Percentiles rank a stretch among this genome's conserved stretches.
Conservation (phyloP, 1,140 invertebrate genomes). For the Chymomyza costata region DNA sequence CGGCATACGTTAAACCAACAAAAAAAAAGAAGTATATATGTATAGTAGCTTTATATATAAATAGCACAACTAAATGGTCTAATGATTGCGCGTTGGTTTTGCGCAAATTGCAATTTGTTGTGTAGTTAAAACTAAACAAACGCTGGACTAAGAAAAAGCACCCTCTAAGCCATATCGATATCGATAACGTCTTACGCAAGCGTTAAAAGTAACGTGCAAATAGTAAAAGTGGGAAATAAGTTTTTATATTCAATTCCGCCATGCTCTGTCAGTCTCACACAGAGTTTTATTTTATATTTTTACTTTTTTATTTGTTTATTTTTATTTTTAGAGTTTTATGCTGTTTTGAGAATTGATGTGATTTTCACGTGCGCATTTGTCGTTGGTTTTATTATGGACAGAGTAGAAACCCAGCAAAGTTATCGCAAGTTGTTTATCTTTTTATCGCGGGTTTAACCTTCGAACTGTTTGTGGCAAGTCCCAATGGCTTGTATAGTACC, state of each 20-base stretch:
- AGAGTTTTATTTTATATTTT: slow-evolving; percentile 3
- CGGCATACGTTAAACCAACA: slow-evolving; percentile 2
- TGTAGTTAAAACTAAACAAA: slow-evolving; percentile 47
- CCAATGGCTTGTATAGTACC: too few species aligned
- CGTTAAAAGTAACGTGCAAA: slow-evolving; percentile 47
- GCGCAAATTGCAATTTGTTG: slow-evolving; percentile 36
- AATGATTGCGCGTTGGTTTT: slow-evolving; percentile 43
- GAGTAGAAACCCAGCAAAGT: slow-evolving; percentile 9
- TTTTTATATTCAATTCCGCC: slow-evolving; percentile 70
- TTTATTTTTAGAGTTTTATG: slow-evolving; percentile 39
- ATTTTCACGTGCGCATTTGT: slow-evolving; percentile 64
- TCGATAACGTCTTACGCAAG: slow-evolving; percentile 1
- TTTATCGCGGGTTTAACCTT: slow-evolving; percentile 66
- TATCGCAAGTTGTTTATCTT: slow-evolving; percentile 56
- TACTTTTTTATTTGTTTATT: slow-evolving; percentile 10
- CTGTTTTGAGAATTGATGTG: slow-evolving; percentile 64
- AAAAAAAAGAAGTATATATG: slow-evolving; percentile 15
- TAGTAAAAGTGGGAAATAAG: slow-evolving; percentile 69
- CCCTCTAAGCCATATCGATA: too few species aligned
- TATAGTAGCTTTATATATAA: slow-evolving; percentile 19
- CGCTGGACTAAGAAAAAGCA: too few species aligned
- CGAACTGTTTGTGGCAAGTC: slow-evolving; percentile 29
- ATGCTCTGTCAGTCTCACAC: slow-evolving; percentile 19
- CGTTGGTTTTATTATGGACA: slow-evolving; percentile 34
- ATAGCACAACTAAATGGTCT: slow-evolving; percentile 15